Evolutionary conservation across 1,140 invertebrate species (phyloP), one percentile per base, ranked within the genome.

Genomic region (Cheumatopsyche charites): DNA sequence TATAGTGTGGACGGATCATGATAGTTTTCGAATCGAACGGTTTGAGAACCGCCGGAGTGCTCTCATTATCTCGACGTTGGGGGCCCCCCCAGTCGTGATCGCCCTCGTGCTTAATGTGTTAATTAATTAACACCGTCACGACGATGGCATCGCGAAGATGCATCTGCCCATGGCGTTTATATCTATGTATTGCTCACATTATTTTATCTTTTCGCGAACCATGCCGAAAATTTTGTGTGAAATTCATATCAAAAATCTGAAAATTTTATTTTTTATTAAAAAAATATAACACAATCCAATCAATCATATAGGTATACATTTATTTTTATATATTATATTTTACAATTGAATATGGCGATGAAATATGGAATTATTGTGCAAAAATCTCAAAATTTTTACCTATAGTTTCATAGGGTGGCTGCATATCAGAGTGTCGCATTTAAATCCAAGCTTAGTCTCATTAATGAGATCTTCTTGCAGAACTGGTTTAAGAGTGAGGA

Each of bases 91-190:
- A 21, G 52, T 47, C 42, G 69, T 62, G 61, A 3, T 17, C n/a
- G 68, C 36, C n/a, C 17, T 70, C 72, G 73, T 62, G 63, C 62
- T 67, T 73, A 67, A 74, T 67, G 73, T 74, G 69, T 74, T 74
- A 74, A 74, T 74, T 74, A 74, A 74, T 74, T 74, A 74, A 74
- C 73, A 67, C 58, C 17, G 15, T 23, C 62, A 63, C 55, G 41
- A 47, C 41, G 63, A 66, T 66, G 63, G 42, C 63, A 29, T 66
- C 63, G 43, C 17, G n/a, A 41, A 66, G 42, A 43, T 65, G 23
- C 29, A 17, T 15, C 9, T 6, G 47, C 47, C 47, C 15, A 17
- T 1, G 21, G 23, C 55, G 55, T 17, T 23, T 19, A 25, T 58
- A 9, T n/a, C n/a, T n/a, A n/a, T n/a, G n/a, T n/a, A n/a, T n/a